Base-by-base conservation (phyloP, 2,113 vertebrate genomes). In the Reinhardtius hippoglossoides region DNA sequence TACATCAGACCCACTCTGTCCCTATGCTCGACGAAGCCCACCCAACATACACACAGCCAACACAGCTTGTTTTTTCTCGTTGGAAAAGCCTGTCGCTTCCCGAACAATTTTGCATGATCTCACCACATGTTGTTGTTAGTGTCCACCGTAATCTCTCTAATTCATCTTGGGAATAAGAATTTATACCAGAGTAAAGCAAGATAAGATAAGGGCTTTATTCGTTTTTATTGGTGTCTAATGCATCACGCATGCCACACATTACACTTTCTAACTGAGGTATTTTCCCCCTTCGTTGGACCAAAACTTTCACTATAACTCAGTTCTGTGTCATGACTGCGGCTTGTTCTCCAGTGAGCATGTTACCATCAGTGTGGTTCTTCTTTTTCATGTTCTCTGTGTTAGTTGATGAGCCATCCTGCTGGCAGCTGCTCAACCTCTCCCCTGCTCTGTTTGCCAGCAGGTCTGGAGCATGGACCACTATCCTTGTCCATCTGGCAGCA, bases 401-500 rank as follows among this genome's bases (percentile, higher is more conserved):
- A 50, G 56, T 61, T 80, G 67, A 83, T 83, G 77, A 89, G 59
- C 76, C 65, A 58, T 82, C 60, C 40, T 42, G 7, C 31, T 87
- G 56, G 79, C 74, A 57, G 50, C 6, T n/a, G 76, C 74, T 64
- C 48, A 67, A 31, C 80, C 62, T 78, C 58, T 87, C 79, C 76
- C 60, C 14, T 63, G 24, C 62, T 80, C n/a, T 5, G 20, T 74
- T 78, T 87, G 80, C 89, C 91, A 92, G 68, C 56, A 80, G 62
- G 56, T 81, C 80, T 85, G 84, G 73, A 91, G 66, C 66, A 55
- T 60, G 42, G 65, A 73, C 68, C 59, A 16, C 71, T 67, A 59
- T 82, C 74, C n/a, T 54, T 75, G 61, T 92, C 87, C 88, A 86
- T 91, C 81, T 92, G 88, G 86, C 83, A 80, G 31, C 27, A 46